Conservation (phyloP, 2,113 vertebrate genomes). For the Muscicapa adusta region DNA sequence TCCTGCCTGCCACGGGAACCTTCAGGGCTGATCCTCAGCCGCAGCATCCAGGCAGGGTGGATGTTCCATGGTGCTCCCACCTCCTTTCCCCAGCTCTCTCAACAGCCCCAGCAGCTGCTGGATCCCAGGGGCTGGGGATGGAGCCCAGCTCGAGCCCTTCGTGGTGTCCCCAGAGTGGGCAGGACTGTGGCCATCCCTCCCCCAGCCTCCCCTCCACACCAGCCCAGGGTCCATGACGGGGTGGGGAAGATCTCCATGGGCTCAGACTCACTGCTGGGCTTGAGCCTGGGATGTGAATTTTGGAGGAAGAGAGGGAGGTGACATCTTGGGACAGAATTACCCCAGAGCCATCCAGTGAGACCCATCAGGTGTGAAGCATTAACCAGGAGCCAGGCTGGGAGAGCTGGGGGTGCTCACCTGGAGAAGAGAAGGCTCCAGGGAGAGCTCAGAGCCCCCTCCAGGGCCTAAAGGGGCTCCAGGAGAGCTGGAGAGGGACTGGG, state of each 20-base stretch:
- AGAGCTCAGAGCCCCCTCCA: not conserved
- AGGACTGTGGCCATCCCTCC: not conserved
- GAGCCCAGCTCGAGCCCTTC: accelerated
- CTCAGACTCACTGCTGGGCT: not conserved
- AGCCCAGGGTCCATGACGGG: accelerated
- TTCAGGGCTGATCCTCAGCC: not conserved
- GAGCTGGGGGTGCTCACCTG: accelerated
- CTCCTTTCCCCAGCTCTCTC: accelerated
- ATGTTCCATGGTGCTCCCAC: not conserved
- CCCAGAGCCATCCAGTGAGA: not conserved
- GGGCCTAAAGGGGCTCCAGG: not conserved
- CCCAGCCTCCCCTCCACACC: not conserved
- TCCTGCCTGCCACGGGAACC: not conserved
- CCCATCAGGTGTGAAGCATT: accelerated
- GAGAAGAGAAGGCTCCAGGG: not conserved
- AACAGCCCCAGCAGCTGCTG: no score
- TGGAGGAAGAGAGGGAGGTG: not conserved
- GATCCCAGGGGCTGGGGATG: not conserved
- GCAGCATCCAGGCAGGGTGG: accelerated
- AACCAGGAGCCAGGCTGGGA: not conserved
- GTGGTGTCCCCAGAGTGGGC: accelerated
- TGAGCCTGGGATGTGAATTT: accelerated
- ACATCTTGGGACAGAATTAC: accelerated
- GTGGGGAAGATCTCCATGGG: no score
- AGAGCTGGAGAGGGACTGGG: not conserved